phyloP scores from a whole-genome alignment of 2,888 invertebrate species.

The Trichogramma evanescens region DNA sequence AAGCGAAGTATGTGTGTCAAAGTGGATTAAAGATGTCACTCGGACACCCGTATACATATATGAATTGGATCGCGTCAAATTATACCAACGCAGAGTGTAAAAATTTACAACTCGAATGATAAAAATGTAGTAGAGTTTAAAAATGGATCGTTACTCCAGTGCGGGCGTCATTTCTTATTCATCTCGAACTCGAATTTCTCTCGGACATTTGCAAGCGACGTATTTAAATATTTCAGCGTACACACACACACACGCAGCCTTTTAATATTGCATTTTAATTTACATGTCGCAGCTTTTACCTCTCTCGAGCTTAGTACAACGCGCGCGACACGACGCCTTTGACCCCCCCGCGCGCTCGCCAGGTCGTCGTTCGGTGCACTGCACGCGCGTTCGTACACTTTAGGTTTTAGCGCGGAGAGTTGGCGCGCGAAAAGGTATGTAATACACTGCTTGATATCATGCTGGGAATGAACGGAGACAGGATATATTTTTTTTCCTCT shows the following conservation, averaged over 20 bases:
- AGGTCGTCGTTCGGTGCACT: not conserved
- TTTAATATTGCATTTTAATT: constrained; percentile 7
- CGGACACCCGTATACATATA: too few relatives aligned
- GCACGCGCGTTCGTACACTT: not conserved
- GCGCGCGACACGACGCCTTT: not conserved
- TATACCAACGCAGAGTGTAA: too few relatives aligned
- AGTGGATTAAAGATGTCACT: too few relatives aligned
- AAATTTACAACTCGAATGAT: too few relatives aligned
- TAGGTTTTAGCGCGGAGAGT: not conserved
- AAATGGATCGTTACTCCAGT: too few relatives aligned
- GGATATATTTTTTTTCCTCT: too few relatives aligned
- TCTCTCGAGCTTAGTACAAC: not conserved
- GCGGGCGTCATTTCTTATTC: too few relatives aligned
- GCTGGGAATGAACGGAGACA: too few relatives aligned
- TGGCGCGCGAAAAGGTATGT: constrained; percentile 3
- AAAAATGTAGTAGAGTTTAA: too few relatives aligned
- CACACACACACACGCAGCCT: not conserved
- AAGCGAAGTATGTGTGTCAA: too few relatives aligned
- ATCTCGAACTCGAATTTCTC: not conserved
- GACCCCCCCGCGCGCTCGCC: not conserved
- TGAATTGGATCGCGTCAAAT: too few relatives aligned
- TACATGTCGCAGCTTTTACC: constrained; percentile 5
- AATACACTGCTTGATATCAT: too few relatives aligned
- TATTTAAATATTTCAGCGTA: constrained; percentile 5
- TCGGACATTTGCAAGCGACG: not conserved